phyloP scores from a whole-genome alignment of 2,888 invertebrate genomes.

The Psylliodes chrysocephalus region DNA sequence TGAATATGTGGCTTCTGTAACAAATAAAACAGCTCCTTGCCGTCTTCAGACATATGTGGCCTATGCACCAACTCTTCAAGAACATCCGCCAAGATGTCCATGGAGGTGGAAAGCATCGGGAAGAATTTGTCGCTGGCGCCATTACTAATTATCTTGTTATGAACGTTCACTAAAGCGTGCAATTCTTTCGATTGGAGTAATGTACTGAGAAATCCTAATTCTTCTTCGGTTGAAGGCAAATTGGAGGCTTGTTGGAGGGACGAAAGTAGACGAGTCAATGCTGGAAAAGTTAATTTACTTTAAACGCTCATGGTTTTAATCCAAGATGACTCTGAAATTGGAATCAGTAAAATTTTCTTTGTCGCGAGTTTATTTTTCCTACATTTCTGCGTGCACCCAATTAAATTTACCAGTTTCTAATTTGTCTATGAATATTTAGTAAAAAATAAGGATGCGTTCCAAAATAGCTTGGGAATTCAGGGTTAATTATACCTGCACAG shows the following conservation, averaged over 20 bases:
- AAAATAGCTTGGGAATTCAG: too few species aligned
- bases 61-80: constrained; percentile 80
- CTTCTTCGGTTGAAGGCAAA: constrained; percentile 81
- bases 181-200: constrained; percentile 87
- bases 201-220: constrained; percentile 85
- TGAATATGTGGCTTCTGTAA: constrained; percentile 89
- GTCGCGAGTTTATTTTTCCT: too few species aligned
- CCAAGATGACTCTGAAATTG: too few species aligned
- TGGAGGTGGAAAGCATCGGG: constrained; percentile 85
- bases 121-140: constrained; percentile 86
- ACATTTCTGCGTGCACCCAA: too few species aligned
- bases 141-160: constrained; percentile 87
- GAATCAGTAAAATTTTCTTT: too few species aligned
- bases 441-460: too few species aligned
- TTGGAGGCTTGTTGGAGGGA: constrained; percentile 86
- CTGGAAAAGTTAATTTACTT: constrained; percentile 69
- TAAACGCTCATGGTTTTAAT: too few species aligned
- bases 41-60: constrained; percentile 76
- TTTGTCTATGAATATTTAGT: too few species aligned
- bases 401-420: too few species aligned
- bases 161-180: constrained; percentile 90
- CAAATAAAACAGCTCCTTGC: constrained; percentile 81
- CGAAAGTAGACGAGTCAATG: constrained; percentile 80
- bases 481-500: too few species aligned
- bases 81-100: constrained; percentile 82